These are phyloP conservation scores for Nomada ruficornis DNA, from an alignment of 2,888 invertebrate genomes.

Conservation along the genomic window DNA sequence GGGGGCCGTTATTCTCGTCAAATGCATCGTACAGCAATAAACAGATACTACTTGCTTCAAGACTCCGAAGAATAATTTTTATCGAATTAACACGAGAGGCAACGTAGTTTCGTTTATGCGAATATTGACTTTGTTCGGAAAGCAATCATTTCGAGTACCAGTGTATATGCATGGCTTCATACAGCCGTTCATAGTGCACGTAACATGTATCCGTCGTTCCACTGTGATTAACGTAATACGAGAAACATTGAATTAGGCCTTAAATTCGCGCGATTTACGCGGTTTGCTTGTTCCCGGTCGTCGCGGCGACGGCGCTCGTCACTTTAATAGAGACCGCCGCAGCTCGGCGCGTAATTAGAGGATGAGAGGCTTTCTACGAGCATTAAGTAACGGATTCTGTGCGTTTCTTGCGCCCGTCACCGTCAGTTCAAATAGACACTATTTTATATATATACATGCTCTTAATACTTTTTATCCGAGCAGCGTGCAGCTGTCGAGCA, in stretches of 20 bases:
- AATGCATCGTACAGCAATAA: no score
- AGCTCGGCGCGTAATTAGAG: constrained; percentile 30
- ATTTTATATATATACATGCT: not conserved
- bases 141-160: no score
- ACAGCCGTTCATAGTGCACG: constrained; percentile 8
- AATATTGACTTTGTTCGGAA: no score
- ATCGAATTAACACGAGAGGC: no score
- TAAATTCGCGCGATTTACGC: constrained; percentile 45
- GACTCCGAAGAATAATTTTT: no score
- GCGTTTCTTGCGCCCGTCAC: constrained; percentile 4
- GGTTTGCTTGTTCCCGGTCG: constrained; percentile 19
- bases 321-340: constrained; percentile 1
- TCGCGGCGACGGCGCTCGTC: not conserved
- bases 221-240: constrained; percentile 47
- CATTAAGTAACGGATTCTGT: constrained; percentile 31
- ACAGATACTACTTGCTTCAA: no score
- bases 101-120: no score
- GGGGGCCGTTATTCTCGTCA: no score
- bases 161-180: no score
- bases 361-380: constrained; percentile 24
- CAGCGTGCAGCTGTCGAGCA: constrained; percentile 28
- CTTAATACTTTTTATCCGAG: not conserved
- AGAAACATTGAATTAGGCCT: constrained; percentile 55
- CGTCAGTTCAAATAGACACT: no score
- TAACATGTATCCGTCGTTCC: not conserved